Evolutionary conservation across 2,888 invertebrate genomes (phyloP), one percentile per base, ranked within the genome.

Genomic region (Rotaria macrura): DNA sequence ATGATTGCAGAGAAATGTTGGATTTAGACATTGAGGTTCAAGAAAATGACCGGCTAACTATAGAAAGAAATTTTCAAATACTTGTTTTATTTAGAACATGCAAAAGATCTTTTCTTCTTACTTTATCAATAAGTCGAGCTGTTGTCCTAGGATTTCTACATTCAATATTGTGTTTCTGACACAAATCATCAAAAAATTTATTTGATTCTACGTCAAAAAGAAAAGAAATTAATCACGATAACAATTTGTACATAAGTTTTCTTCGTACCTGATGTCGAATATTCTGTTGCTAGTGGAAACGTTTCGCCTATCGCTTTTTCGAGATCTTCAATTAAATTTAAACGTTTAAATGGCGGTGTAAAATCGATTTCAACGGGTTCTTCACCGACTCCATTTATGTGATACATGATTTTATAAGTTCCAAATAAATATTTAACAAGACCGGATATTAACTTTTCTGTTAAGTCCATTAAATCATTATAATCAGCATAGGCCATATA

Each of bases 401-500:
- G 97, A 90, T 96, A 98, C 89, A 93, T 93, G 9, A 96, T 93
- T 92, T 96, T 96, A 90, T 96, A 96, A 25, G 94, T 93, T 10
- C 97, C 97, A 90, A 95, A 94, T 89, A 99, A 95, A 88, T 93
- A 93, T 90, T 95, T 94, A 0, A 99, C 98, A 96, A 99, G 95
- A 84, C 96, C 93, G 23, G 97, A 95, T 25, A 99, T 88, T 92
- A 99, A 92, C 85, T 94, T 93, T 91, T 99, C 99, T 0, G 98
- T 97, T 79, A 99, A 93, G 49, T 93, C 92, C 92, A 99, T 96
- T 20, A 99, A 90, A 91, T 99, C 98, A 90, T 96, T 93, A 90
- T 98, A 99, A 91, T 99, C 99, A 29, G 99, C 99, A 92, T 99
- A 99, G 12, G 99, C 99, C 97, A 99, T 99, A 91, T 99, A 99